Percentiles rank a stretch among this genome's conserved stretches.
phyloP scores from a whole-genome alignment of 2,113 vertebrate species.

The Rafetus swinhoei region DNA sequence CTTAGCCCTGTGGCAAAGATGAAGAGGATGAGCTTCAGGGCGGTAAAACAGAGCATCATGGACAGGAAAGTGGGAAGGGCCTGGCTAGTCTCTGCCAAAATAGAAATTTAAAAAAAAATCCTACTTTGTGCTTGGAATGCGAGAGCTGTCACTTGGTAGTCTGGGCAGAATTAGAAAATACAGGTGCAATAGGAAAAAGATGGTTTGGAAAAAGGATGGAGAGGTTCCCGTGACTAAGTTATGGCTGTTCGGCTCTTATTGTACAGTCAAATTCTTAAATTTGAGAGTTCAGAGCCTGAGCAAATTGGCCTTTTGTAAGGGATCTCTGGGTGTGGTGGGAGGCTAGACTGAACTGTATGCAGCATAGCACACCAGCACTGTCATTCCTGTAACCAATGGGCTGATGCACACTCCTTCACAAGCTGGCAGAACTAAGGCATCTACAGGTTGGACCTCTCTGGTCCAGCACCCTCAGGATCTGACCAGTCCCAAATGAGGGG shows the following conservation, averaged over 20 bases:
- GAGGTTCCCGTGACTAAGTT: background rate
- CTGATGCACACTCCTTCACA: background rate
- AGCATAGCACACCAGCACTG: background rate
- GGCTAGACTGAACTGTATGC: background rate
- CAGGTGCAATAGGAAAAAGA: background rate
- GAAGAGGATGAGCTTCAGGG: conserved; percentile 21
- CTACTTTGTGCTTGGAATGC: background rate
- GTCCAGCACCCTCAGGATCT: no score
- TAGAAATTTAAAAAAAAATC: background rate
- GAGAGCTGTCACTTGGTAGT: background rate
- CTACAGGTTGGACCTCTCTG: no score
- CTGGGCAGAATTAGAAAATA: background rate
- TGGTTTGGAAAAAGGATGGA: background rate
- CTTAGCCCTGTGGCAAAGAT: background rate
- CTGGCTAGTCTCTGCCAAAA: background rate
- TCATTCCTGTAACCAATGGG: background rate
- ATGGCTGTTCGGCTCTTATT: background rate
- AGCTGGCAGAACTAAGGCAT: background rate
- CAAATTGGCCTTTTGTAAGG: background rate
- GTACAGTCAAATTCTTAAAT: background rate
- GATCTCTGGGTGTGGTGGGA: background rate
- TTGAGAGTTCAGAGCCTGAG: background rate
- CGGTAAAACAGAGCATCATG: background rate
- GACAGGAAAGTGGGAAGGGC: background rate
- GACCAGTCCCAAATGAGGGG: no score